Percentiles rank a stretch among this genome's conserved stretches.
Evolutionary conservation across 2,113 vertebrate species (phyloP).

Genomic region (Origma solitaria): DNA sequence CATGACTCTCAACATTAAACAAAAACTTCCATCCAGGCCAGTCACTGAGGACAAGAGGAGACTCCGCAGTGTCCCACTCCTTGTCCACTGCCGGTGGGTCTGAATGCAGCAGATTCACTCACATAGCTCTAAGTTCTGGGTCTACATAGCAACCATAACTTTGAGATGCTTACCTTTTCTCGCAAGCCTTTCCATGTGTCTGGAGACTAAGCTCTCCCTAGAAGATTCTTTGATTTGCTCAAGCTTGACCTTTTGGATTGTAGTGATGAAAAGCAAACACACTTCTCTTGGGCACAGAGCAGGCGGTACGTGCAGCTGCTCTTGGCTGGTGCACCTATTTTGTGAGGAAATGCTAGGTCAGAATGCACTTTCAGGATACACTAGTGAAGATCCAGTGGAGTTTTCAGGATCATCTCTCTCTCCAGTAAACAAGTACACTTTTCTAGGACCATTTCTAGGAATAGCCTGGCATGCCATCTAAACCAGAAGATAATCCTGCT

Average conservation of each 20-base stretch:
- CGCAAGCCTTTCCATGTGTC: background rate
- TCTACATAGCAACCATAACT: background rate
- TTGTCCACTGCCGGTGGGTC: slow-evolving; percentile 89
- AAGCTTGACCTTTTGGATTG: background rate
- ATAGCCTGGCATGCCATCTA: background rate
- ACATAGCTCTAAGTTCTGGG: background rate
- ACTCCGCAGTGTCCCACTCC: slow-evolving; percentile 51
- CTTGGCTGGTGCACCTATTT: background rate
- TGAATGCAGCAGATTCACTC: background rate
- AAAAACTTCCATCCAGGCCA: slow-evolving; percentile 52
- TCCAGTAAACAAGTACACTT: background rate
- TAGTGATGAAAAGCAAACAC: background rate
- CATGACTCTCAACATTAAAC: slow-evolving; percentile 79
- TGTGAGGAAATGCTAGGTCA: background rate
- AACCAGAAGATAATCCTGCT: background rate
- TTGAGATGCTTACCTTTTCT: background rate
- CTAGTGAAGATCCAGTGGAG: background rate
- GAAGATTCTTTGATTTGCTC: background rate
- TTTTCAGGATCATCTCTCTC: background rate
- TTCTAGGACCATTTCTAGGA: background rate
- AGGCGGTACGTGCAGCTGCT: background rate
- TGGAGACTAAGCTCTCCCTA: background rate
- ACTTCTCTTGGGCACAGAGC: background rate
- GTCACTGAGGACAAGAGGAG: slow-evolving; percentile 20
- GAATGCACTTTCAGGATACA: background rate